Evolutionary conservation across 1,140 invertebrate genomes (phyloP).

Genomic region (Drosophila murphyi): DNA sequence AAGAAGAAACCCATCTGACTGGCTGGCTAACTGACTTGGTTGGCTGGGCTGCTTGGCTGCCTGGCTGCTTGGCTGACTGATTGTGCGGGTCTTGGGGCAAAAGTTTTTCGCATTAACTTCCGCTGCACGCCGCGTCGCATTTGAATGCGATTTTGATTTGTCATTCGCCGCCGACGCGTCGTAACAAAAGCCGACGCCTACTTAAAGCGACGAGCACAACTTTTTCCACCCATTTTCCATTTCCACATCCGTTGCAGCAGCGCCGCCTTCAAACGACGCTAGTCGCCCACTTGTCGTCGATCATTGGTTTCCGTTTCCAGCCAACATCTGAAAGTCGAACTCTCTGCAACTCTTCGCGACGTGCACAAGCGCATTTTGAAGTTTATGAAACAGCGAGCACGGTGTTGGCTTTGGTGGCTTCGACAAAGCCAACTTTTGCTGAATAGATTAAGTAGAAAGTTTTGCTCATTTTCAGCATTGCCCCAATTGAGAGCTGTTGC

Average conservation of each 20-base stretch:
- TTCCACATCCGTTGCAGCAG: conserved; percentile 52
- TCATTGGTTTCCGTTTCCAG: conserved; percentile 77
- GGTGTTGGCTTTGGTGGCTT: not conserved
- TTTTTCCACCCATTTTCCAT: conserved; percentile 44
- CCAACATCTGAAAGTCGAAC: conserved; percentile 21
- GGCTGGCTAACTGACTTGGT: not conserved
- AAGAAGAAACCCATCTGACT: not conserved
- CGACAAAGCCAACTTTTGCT: conserved; percentile 69
- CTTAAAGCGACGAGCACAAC: conserved; percentile 53
- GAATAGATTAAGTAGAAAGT: conserved; percentile 82
- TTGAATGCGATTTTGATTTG: conserved; percentile 83
- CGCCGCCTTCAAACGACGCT: conserved; percentile 11
- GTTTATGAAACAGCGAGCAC: conserved; percentile 69
- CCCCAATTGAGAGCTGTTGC: conserved; percentile 57
- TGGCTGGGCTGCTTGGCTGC: not conserved
- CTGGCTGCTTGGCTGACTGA: conserved; percentile 65
- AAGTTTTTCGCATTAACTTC: conserved; percentile 83
- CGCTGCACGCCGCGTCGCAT: conserved; percentile 78
- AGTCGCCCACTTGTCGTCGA: conserved; percentile 76
- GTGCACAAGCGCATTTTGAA: conserved; percentile 81
- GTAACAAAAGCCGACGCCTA: conserved; percentile 78
- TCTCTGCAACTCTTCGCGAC: conserved; percentile 50
- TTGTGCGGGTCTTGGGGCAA: conserved; percentile 70
- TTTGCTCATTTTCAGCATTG: conserved; percentile 82
- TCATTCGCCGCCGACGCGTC: conserved; percentile 65